These are phyloP conservation scores for Yponomeuta malinellus DNA, from an alignment of 2,888 invertebrate genomes.

Conservation along the genomic window DNA sequence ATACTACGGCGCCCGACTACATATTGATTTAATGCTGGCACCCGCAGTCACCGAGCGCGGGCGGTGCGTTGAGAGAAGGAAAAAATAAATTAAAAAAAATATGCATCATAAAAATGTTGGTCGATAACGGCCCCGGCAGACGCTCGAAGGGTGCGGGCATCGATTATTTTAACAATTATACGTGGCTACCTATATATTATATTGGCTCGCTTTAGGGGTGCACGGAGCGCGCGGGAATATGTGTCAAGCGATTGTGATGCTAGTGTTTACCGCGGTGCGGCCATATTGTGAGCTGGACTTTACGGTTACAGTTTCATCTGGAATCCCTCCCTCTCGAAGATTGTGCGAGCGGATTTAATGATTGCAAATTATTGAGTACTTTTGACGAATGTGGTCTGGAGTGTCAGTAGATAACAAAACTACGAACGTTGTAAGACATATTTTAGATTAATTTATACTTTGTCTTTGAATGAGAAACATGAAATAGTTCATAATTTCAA, in stretches of 20 bases:
- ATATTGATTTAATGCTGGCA: slow-evolving; percentile 60
- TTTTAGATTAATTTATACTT: too few relatives aligned
- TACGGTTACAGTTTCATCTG: too few relatives aligned
- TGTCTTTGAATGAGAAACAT: too few relatives aligned
- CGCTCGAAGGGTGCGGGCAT: slow-evolving; percentile 48
- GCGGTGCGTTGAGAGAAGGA: slow-evolving; percentile 41
- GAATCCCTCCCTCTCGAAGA: too few relatives aligned
- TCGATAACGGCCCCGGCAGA: slow-evolving; percentile 55
- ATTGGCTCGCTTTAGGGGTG: not conserved
- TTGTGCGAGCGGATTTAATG: too few relatives aligned
- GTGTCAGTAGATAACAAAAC: too few relatives aligned
- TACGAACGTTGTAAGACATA: too few relatives aligned
- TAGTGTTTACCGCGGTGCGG: slow-evolving; percentile 18
- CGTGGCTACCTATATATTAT: not conserved
- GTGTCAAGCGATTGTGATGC: not conserved
- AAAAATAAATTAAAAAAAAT: slow-evolving; percentile 72
- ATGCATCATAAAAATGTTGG: slow-evolving; percentile 68
- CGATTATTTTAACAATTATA: slow-evolving; percentile 54
- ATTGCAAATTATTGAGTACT: too few relatives aligned
- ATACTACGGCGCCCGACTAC: slow-evolving; percentile 32
- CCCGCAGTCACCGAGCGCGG: slow-evolving; percentile 38
- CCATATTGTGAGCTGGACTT: too few relatives aligned
- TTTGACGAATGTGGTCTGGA: too few relatives aligned
- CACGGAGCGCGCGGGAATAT: not conserved
- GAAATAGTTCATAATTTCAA: too few relatives aligned